Conservation (phyloP, 2,888 invertebrate genomes). For the Chrysotoxum bicinctum region DNA sequence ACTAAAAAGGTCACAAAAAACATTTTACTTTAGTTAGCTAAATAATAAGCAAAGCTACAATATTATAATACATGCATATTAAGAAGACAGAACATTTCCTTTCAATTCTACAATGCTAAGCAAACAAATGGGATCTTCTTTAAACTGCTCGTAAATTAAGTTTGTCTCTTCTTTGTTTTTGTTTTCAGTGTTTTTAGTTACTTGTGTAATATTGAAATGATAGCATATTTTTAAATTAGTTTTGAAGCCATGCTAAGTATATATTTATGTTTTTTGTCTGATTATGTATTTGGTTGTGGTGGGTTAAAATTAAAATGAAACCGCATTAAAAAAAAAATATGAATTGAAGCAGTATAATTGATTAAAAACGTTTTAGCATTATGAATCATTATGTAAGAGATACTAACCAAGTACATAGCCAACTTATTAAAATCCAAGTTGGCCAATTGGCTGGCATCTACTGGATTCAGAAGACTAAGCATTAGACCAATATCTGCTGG, state of each 20-base stretch:
- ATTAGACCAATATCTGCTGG: conserved; percentile 82
- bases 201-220: background rate
- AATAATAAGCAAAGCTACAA: conserved; percentile 3
- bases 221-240: conserved; percentile 1
- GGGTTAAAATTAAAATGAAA: conserved; percentile 26
- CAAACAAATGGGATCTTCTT: conserved; percentile 48
- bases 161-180: background rate
- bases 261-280: conserved; percentile 34
- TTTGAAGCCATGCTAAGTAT: conserved; percentile 58
- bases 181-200: background rate
- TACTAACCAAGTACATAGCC: conserved; percentile 88
- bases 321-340: conserved; percentile 30
- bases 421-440: conserved; percentile 89
- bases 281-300: conserved; percentile 39
- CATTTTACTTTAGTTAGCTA: background rate
- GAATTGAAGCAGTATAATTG: conserved; percentile 44
- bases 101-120: conserved; percentile 3
- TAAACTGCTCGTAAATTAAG: background rate
- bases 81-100: background rate
- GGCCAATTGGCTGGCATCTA: conserved; percentile 84
- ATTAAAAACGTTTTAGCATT: conserved; percentile 24
- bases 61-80: conserved; percentile 53
- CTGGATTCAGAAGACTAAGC: conserved; percentile 81
- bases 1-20: background rate
- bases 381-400: conserved; percentile 77